A percentile compares a stretch with the other conserved stretches of the same genome.
phyloP scores from a whole-genome alignment of 1,140 invertebrate species.

The Holcopasites calliopsidis region DNA sequence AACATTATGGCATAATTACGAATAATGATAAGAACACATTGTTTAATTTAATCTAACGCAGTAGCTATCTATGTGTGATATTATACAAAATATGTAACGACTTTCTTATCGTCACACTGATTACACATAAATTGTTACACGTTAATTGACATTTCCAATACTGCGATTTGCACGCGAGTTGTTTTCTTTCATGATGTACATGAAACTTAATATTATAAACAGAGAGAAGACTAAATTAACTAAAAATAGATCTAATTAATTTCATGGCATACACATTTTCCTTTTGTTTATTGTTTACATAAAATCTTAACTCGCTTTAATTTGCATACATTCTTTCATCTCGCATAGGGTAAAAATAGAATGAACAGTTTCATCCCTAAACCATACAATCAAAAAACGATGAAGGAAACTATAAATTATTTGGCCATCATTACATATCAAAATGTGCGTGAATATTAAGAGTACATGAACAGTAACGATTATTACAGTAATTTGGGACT shows the following conservation, averaged over 20 bases:
- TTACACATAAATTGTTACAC: slow-evolving; percentile 54
- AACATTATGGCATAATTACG: slow-evolving; percentile 58
- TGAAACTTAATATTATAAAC: slow-evolving; percentile 11
- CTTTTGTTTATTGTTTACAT: slow-evolving; percentile 4
- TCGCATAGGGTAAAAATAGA: not conserved
- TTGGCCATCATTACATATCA: not conserved
- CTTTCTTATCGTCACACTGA: slow-evolving; percentile 56
- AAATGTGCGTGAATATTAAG: not conserved
- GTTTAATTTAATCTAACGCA: slow-evolving; percentile 60
- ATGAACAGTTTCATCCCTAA: not conserved
- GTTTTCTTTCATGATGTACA: slow-evolving; percentile 11
- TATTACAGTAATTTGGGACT: not conserved
- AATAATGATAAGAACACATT: slow-evolving; percentile 68
- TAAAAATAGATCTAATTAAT: not conserved
- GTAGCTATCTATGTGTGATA: slow-evolving; percentile 57
- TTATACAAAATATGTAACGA: slow-evolving; percentile 69
- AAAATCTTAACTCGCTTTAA: too few species aligned
- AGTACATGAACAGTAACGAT: not conserved
- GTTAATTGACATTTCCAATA: slow-evolving; percentile 69
- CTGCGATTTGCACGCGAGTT: slow-evolving; percentile 47
- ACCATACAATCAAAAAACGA: not conserved
- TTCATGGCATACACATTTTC: not conserved
- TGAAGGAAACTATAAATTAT: slow-evolving; percentile 6
- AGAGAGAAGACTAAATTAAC: not conserved
- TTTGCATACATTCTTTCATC: not conserved